Percentiles rank a stretch among this genome's conserved stretches.
Conservation (phyloP, 2,888 invertebrate genomes). For the Drosophila histrio region DNA sequence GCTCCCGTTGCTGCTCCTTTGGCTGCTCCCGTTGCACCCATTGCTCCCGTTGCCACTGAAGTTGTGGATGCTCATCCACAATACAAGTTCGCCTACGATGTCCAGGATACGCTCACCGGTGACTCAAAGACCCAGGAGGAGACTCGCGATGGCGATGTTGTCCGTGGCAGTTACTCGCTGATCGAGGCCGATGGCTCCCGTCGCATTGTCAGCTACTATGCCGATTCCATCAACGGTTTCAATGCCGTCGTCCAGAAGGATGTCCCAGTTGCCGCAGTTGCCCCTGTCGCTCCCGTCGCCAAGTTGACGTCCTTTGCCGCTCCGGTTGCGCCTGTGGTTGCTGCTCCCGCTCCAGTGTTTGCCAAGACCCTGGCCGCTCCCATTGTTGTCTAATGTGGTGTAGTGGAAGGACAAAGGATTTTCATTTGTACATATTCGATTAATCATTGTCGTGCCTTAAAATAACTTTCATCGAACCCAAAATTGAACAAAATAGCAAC, state of each 20-base stretch:
- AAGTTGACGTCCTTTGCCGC: conserved; percentile 58
- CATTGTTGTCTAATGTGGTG: conserved; percentile 71
- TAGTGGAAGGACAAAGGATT: conserved; percentile 73
- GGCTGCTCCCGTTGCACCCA: conserved; percentile 59
- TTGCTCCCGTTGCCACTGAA: conserved; percentile 80
- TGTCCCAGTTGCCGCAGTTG: conserved; percentile 68
- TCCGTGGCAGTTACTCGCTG: conserved; percentile 83
- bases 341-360: conserved; percentile 72
- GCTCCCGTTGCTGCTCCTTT: conserved; percentile 40
- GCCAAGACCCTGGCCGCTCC: conserved; percentile 79
- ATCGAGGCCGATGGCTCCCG: conserved; percentile 83
- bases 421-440: conserved; percentile 83
- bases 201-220: conserved; percentile 82
- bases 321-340: conserved; percentile 61
- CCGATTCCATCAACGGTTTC: conserved; percentile 82
- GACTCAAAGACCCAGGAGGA: conserved; percentile 84
- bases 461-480: conserved; percentile 80
- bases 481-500: conserved; percentile 42
- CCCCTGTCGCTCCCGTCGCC: conserved; percentile 67
- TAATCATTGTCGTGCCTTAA: conserved; percentile 81
- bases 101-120: conserved; percentile 82
- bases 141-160: conserved; percentile 83
- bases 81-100: conserved; percentile 82
- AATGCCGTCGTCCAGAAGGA: conserved; percentile 82
- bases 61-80: conserved; percentile 81